A percentile compares a stretch with the other conserved stretches of the same genome.
Conservation (phyloP, 2,113 vertebrate genomes). For the Parus major region DNA sequence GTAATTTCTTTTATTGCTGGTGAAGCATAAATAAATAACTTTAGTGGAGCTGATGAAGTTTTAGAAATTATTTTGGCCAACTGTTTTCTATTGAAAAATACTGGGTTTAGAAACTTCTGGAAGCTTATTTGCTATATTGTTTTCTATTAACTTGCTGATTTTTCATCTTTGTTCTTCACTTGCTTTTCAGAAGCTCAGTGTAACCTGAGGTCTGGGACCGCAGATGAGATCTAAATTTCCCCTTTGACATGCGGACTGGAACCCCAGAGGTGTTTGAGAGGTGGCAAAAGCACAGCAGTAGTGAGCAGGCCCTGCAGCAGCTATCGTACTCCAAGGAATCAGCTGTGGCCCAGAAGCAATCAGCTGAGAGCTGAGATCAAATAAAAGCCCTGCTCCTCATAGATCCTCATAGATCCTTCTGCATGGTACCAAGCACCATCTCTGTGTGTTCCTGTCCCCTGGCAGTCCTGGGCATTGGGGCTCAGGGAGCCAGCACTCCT, state of each 20-base stretch:
- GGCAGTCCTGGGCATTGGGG: not conserved
- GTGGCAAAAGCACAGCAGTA: not conserved
- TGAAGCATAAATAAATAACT: not conserved
- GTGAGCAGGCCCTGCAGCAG: not conserved
- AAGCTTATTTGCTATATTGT: not conserved
- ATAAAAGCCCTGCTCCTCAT: not conserved
- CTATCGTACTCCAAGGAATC: not conserved
- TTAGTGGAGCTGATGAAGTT: not conserved
- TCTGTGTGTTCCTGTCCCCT: fast-evolving
- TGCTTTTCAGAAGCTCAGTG: not conserved
- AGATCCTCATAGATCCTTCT: fast-evolving
- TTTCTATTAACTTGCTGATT: not conserved
- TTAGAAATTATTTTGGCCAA: not conserved
- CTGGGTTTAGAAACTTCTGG: not conserved
- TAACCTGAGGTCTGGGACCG: not conserved
- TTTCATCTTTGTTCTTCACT: not conserved
- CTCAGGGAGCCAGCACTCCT: not conserved
- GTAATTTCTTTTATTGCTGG: not conserved
- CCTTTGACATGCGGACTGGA: not conserved
- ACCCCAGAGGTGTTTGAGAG: not conserved
- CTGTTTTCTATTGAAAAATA: not conserved
- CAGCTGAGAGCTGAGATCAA: not conserved
- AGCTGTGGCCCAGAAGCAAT: not conserved
- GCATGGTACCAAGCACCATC: not conserved
- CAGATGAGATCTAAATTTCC: not conserved